Percentiles rank a stretch among this genome's conserved stretches.
phyloP scores from a whole-genome alignment of 2,113 vertebrate genomes.

The Dicaeum eximium region DNA sequence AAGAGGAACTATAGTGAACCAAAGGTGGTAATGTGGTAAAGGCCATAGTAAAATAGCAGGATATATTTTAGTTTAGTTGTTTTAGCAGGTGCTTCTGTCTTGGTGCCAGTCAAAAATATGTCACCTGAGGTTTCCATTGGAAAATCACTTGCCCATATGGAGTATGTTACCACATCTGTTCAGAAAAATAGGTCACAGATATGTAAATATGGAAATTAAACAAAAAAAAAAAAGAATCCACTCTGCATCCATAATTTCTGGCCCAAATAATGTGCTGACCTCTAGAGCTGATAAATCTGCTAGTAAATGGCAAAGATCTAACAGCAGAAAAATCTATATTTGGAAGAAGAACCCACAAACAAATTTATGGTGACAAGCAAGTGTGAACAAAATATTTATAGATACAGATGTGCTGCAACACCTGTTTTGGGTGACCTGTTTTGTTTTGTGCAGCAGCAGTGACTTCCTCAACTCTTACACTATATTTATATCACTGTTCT shows the following conservation, averaged over 20 bases:
- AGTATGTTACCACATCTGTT: not conserved
- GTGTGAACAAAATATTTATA: not conserved
- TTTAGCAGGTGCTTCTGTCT: not conserved
- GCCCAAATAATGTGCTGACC: not conserved
- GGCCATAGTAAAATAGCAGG: not conserved
- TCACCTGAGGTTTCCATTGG: not conserved
- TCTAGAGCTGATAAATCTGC: not conserved
- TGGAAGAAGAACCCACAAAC: not conserved
- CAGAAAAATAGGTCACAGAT: not conserved
- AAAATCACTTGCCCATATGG: not conserved
- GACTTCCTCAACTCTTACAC: not conserved
- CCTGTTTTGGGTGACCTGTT: not conserved
- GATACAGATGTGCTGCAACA: not conserved
- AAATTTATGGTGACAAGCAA: not conserved
- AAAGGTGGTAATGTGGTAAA: not conserved
- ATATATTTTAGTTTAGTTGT: not conserved
- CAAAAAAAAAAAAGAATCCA: not conserved
- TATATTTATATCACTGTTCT: not conserved
- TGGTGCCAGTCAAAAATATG: not conserved
- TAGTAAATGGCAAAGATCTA: not conserved
- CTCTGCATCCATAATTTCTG: not conserved
- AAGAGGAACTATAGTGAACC: not conserved
- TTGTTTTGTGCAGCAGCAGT: not conserved
- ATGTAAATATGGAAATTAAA: conserved; percentile 7
- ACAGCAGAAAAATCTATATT: not conserved